Percentiles rank a stretch among this genome's conserved stretches.
These are phyloP conservation scores for Montipora efflorescens DNA, from an alignment of 64 coral and sea anemone genomes.

Conservation along the genomic window DNA sequence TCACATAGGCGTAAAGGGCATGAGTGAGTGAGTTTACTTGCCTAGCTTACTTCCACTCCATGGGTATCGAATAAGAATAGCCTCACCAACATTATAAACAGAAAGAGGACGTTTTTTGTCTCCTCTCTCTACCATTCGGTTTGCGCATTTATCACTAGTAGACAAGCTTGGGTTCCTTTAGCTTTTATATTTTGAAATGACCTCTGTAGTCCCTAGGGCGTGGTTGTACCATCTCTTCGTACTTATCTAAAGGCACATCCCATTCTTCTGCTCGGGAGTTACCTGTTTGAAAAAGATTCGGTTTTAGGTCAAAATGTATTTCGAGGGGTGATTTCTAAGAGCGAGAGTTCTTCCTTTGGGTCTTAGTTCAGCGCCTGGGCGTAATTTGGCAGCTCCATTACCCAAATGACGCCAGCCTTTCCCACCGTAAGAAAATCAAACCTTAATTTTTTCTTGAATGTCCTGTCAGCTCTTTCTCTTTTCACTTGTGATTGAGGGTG, in stretches of 20 bases:
- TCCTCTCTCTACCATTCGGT: neutral
- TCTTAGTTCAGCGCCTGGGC: conserved; percentile 23
- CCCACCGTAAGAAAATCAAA: too few relatives aligned
- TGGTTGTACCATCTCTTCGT: neutral
- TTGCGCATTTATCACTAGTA: neutral
- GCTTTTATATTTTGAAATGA: neutral
- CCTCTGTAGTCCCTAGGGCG: neutral
- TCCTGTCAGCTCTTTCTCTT: too few relatives aligned
- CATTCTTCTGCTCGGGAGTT: neutral
- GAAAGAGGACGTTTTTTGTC: neutral
- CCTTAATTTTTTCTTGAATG: too few relatives aligned
- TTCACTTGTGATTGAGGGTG: too few relatives aligned
- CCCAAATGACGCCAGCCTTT: neutral
- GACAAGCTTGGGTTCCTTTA: neutral
- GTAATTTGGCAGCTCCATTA: neutral
- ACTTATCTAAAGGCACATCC: neutral
- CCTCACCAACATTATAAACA: conserved; percentile 8
- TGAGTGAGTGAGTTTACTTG: neutral
- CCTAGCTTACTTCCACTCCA: neutral
- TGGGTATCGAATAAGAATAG: conserved; percentile 50
- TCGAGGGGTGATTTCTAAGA: conserved; percentile 12
- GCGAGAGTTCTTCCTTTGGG: conserved; percentile 38
- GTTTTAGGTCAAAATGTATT: conserved; percentile 47
- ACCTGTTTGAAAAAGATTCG: neutral
- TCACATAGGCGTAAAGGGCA: too few relatives aligned